phyloP scores from a whole-genome alignment of 2,113 vertebrate genomes.

The Apaloderma vittatum region DNA sequence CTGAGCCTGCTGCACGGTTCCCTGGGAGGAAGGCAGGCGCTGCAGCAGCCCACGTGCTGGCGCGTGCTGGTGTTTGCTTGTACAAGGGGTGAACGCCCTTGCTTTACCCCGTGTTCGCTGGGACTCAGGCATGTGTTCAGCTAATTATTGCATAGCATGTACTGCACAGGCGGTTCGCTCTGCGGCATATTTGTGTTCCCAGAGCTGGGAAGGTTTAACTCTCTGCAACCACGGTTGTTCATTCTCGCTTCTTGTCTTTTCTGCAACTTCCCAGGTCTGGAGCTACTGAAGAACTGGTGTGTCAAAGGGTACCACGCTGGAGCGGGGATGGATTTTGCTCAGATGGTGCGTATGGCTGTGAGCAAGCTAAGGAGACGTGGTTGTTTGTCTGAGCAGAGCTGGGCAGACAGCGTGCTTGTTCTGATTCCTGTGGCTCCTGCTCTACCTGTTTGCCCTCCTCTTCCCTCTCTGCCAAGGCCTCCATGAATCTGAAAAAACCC shows the following conservation, averaged over 20 bases:
- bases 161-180: neutral
- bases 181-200: neutral
- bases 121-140: neutral
- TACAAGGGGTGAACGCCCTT: slow-evolving; percentile 58
- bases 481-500: neutral
- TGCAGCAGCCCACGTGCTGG: slow-evolving; percentile 15
- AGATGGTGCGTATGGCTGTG: slow-evolving; percentile 68
- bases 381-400: neutral
- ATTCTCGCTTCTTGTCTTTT: neutral
- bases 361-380: neutral
- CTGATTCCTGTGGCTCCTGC: neutral
- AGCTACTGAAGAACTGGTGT: slow-evolving; percentile 82
- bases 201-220: neutral
- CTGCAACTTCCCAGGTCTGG: slow-evolving; percentile 72
- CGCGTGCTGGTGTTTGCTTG: neutral
- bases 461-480: neutral
- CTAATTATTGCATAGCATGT: neutral
- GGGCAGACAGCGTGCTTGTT: neutral
- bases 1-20: slow-evolving; percentile 5
- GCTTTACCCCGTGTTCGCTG: slow-evolving; percentile 39
- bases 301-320: slow-evolving; percentile 79
- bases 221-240: neutral
- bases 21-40: neutral
- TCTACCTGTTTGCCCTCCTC: neutral
- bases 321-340: slow-evolving; percentile 59